Conservation (phyloP, 2,113 vertebrate species). For the Macrotus californicus region DNA sequence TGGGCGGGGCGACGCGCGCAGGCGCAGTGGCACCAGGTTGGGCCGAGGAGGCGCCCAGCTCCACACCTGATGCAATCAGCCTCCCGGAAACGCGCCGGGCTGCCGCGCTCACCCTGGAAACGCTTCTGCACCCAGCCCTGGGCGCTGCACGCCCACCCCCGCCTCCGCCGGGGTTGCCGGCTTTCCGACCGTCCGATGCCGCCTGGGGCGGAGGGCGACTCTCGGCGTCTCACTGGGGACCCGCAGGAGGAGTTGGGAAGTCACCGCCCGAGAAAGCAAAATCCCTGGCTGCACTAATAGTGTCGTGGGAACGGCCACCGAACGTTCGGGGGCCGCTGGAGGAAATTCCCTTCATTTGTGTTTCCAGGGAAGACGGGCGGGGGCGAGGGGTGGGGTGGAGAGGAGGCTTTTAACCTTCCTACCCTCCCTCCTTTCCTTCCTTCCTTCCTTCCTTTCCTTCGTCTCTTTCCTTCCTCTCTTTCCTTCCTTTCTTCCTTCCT, state of each 20-base stretch:
- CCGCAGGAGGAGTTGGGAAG: not conserved
- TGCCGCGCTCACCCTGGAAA: slow-evolving; percentile 70
- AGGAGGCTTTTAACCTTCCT: not conserved
- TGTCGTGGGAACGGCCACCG: not conserved
- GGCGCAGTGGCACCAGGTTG: slow-evolving; percentile 65
- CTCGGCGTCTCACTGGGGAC: not conserved
- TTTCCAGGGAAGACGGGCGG: not conserved
- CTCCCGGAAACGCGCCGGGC: slow-evolving; percentile 73
- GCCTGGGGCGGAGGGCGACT: not conserved
- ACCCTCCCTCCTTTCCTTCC: not conserved
- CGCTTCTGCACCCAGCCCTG: slow-evolving; percentile 51
- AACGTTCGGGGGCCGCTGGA: not conserved
- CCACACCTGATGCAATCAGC: slow-evolving; percentile 74
- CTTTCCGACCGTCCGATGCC: rapidly evolving
- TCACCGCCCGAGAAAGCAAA: not conserved
- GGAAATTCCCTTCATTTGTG: not conserved
- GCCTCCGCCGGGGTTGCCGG: not conserved
- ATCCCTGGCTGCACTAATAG: not conserved
- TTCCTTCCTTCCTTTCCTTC: not conserved
- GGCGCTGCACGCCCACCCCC: not conserved
- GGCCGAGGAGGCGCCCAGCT: not conserved
- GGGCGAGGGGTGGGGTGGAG: not conserved
- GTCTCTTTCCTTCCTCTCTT: not conserved
- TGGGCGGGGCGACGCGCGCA: slow-evolving; percentile 49
- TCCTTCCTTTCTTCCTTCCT: not conserved